phyloP scores from a whole-genome alignment of 2,113 vertebrate genomes.

The Passer domesticus region DNA sequence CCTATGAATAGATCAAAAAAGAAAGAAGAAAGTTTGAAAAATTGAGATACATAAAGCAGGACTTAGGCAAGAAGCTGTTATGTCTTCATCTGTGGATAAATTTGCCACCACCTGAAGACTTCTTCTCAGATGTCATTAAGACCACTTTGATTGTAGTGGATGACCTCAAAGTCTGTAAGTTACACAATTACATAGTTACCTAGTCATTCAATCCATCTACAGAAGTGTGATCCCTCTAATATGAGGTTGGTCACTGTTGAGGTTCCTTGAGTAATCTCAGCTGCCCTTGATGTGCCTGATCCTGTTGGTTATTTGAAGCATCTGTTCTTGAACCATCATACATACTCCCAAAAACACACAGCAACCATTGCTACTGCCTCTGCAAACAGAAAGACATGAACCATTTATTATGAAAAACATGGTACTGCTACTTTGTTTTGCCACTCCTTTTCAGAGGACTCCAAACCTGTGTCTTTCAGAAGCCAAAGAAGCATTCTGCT shows the following conservation, averaged over 20 bases:
- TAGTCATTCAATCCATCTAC: background rate
- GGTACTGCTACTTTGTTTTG: background rate
- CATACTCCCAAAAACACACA: background rate
- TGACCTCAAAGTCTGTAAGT: background rate
- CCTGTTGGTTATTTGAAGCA: background rate
- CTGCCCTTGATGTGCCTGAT: background rate
- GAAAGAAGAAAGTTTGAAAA: background rate
- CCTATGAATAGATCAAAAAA: background rate
- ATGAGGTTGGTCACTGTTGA: background rate
- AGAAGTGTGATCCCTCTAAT: background rate
- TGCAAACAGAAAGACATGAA: background rate
- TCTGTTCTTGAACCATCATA: background rate
- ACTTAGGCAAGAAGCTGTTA: background rate
- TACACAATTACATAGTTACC: background rate
- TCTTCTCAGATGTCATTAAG: background rate
- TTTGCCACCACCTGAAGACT: background rate
- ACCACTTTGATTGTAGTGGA: background rate
- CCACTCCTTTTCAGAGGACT: background rate
- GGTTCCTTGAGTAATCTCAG: background rate
- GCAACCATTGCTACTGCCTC: background rate
- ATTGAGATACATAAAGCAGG: background rate
- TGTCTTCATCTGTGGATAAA: background rate
- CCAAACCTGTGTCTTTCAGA: background rate
- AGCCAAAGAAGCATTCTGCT: background rate
- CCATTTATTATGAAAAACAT: background rate